phyloP scores from a whole-genome alignment of 2,113 vertebrate species.

The Archocentrus centrarchus region DNA sequence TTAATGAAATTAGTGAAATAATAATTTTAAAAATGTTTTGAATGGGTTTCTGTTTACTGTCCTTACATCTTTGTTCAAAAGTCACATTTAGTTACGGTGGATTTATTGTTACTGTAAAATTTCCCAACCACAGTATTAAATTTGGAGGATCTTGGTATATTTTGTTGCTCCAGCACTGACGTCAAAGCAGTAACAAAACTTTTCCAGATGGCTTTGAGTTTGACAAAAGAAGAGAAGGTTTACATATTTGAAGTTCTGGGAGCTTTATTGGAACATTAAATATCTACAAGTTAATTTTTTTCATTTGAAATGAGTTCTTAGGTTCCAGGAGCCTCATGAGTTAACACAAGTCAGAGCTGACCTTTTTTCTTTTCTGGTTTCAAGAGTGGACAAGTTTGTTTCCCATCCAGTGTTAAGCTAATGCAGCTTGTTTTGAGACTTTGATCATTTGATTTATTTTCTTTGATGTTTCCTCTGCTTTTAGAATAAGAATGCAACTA shows the following conservation, averaged over 20 bases:
- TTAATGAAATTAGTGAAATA: too few relatives aligned
- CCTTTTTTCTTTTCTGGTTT: neutral
- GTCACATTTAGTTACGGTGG: neutral
- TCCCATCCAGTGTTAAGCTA: neutral
- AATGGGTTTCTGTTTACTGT: too few relatives aligned
- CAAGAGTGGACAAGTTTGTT: neutral
- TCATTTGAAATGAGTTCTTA: rapidly evolving
- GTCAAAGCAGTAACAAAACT: neutral
- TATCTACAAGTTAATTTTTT: neutral
- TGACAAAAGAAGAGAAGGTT: neutral
- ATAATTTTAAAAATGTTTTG: neutral
- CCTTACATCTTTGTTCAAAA: neutral
- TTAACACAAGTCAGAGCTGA: neutral
- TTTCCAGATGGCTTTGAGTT: neutral
- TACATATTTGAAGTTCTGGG: neutral
- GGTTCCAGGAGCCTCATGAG: too few relatives aligned
- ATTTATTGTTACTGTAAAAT: neutral
- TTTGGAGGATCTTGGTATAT: neutral
- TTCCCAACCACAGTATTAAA: neutral
- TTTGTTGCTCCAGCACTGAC: neutral
- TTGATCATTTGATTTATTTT: neutral
- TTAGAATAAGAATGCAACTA: neutral
- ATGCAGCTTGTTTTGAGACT: neutral
- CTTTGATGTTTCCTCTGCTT: neutral
- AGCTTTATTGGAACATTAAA: neutral